phyloP scores from a whole-genome alignment of 2,113 vertebrate species.

The Alces alces region DNA sequence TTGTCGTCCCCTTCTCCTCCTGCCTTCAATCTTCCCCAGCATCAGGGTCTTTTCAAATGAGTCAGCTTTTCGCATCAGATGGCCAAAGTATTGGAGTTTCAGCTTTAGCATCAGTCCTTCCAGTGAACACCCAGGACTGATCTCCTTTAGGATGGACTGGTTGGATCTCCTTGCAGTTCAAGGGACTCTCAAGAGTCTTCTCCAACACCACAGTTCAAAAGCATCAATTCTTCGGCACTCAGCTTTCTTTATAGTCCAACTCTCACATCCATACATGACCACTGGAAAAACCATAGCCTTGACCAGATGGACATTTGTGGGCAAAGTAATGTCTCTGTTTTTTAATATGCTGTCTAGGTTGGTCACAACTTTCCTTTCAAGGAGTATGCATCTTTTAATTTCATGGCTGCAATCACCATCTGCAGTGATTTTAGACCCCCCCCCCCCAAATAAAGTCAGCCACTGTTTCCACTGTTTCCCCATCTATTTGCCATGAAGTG shows the following conservation, averaged over 20 bases:
- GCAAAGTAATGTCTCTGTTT: background rate
- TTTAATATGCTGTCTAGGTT: background rate
- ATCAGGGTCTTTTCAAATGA: background rate
- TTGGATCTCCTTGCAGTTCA: background rate
- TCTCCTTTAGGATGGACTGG: background rate
- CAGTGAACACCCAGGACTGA: background rate
- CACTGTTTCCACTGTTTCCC: background rate
- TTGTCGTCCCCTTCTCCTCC: background rate
- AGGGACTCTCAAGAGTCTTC: background rate
- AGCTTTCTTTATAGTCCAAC: background rate
- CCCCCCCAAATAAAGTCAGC: background rate
- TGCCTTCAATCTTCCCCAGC: background rate
- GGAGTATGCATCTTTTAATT: background rate
- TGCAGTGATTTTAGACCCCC: background rate
- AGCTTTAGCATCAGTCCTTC: background rate
- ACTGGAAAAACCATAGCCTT: background rate
- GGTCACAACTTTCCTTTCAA: background rate
- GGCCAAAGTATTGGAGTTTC: background rate
- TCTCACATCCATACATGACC: background rate
- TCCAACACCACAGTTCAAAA: background rate
- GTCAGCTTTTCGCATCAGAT: rapidly evolving
- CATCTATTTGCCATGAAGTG: background rate
- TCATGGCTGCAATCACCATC: background rate
- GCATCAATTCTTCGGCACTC: rapidly evolving
- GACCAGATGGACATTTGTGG: background rate